Percentiles rank a stretch among this genome's conserved stretches.
phyloP scores from a whole-genome alignment of 2,888 invertebrate genomes.

The Lepidocyrtinus sp. region DNA sequence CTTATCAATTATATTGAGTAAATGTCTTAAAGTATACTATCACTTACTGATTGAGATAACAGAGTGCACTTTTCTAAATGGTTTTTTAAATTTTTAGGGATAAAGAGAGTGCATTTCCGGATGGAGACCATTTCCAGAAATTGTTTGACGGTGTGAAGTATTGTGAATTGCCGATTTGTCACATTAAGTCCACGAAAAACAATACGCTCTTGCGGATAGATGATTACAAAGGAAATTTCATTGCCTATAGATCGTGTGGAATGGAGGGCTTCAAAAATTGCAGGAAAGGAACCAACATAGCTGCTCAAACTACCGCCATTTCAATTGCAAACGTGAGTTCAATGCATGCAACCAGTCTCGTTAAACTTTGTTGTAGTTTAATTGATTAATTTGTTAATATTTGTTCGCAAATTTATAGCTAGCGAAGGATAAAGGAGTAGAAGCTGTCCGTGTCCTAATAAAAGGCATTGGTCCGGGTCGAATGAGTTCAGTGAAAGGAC shows the following conservation, averaged over 20 bases:
- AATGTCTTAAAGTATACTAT: slow-evolving; percentile 74
- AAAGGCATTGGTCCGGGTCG: slow-evolving; percentile 91
- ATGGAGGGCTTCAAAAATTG: slow-evolving; percentile 96
- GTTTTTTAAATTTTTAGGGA: not conserved
- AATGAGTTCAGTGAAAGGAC: slow-evolving; percentile 93
- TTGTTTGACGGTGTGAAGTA: slow-evolving; percentile 86
- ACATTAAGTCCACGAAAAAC: slow-evolving; percentile 87
- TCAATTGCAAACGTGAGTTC: slow-evolving; percentile 81
- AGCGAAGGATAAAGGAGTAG: slow-evolving; percentile 81
- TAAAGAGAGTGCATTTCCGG: slow-evolving; percentile 82
- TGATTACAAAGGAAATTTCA: slow-evolving; percentile 78
- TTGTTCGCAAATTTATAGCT: slow-evolving; percentile 76
- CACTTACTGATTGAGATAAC: not conserved
- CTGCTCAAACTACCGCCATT: slow-evolving; percentile 94
- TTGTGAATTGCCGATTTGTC: slow-evolving; percentile 85
- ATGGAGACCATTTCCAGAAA: too few species aligned
- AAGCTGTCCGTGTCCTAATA: slow-evolving; percentile 83
- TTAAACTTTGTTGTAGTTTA: slow-evolving; percentile 66
- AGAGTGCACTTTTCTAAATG: not conserved
- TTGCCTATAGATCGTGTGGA: slow-evolving; percentile 80
- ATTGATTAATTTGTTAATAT: not conserved
- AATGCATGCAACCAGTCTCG: too few species aligned
- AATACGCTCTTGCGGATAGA: slow-evolving; percentile 89
- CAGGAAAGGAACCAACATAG: slow-evolving; percentile 95
- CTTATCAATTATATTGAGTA: slow-evolving; percentile 74